A percentile compares a stretch with the other conserved stretches of the same genome.
These are phyloP conservation scores for Sardinella longiceps DNA, from an alignment of 2,797 vertebrate species.

Conservation along the genomic window DNA sequence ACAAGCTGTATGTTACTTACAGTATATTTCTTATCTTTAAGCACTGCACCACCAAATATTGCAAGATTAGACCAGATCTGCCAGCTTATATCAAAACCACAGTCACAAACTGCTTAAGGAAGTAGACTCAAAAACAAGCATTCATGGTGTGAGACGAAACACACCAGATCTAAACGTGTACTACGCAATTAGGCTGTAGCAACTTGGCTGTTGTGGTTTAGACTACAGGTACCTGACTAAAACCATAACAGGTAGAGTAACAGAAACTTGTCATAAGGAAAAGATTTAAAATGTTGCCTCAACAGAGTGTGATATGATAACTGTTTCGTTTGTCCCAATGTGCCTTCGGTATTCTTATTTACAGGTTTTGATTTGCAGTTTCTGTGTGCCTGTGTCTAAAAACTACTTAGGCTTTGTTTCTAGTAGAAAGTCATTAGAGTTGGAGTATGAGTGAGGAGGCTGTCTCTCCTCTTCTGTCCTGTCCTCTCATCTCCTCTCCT, in stretches of 20 bases:
- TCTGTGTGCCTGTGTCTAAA: neutral
- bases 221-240: too few relatives aligned
- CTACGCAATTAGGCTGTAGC: neutral
- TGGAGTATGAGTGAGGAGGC: neutral
- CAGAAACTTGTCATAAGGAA: neutral
- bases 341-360: neutral
- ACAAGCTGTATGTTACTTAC: too few relatives aligned
- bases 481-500: neutral
- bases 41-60: neutral
- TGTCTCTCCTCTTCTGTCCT: neutral
- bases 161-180: neutral
- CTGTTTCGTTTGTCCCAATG: neutral
- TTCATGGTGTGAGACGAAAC: neutral
- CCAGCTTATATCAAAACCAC: neutral
- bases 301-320: neutral
- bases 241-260: too few relatives aligned
- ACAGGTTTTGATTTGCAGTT: neutral
- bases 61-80: neutral
- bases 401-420: neutral
- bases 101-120: neutral
- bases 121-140: neutral
- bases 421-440: neutral
- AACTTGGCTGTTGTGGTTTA: too few relatives aligned
- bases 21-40: neutral
- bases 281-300: neutral